Conservation (phyloP, 35 echinoderm and acorn worm species). For the Antedon bifida region DNA sequence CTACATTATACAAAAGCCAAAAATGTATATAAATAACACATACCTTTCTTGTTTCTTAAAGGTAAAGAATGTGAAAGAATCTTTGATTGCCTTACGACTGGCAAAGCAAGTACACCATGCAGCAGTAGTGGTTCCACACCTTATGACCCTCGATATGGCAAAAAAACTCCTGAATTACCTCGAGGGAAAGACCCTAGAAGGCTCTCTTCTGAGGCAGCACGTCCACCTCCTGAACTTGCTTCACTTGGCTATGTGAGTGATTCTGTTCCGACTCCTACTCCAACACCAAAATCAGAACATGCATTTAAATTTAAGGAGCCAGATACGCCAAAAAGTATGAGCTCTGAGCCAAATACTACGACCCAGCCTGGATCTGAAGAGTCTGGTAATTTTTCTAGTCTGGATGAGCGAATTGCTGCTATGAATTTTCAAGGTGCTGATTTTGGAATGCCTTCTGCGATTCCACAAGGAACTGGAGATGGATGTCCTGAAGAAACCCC, state of each 20-base stretch:
- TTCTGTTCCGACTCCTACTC: neutral
- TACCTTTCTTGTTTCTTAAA: conserved; percentile 18
- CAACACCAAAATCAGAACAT: conserved; percentile 13
- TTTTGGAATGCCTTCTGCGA: neutral
- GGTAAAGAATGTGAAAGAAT: conserved; percentile 82
- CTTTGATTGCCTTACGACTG: conserved; percentile 61
- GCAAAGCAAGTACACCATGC: conserved; percentile 54
- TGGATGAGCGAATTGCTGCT: neutral
- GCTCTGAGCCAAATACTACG: neutral
- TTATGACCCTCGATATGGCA: conserved; percentile 43
- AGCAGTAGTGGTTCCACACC: conserved; percentile 52
- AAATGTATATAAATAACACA: too few relatives aligned
- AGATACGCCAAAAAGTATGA: conserved; percentile 3
- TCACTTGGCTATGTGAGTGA: neutral
- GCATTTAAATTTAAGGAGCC: conserved; percentile 17
- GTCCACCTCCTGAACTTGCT: conserved; percentile 22
- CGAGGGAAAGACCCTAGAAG: conserved; percentile 11
- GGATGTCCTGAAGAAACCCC: neutral
- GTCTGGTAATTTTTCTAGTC: neutral
- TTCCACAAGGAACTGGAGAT: neutral
- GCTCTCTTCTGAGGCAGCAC: conserved; percentile 3
- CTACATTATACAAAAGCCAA: too few relatives aligned
- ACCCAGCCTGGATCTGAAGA: neutral
- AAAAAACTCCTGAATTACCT: conserved; percentile 1
- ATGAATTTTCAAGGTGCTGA: neutral